Base-by-base conservation (phyloP, 92 coral and sea anemone species). In the Bergia puertoricense region DNA sequence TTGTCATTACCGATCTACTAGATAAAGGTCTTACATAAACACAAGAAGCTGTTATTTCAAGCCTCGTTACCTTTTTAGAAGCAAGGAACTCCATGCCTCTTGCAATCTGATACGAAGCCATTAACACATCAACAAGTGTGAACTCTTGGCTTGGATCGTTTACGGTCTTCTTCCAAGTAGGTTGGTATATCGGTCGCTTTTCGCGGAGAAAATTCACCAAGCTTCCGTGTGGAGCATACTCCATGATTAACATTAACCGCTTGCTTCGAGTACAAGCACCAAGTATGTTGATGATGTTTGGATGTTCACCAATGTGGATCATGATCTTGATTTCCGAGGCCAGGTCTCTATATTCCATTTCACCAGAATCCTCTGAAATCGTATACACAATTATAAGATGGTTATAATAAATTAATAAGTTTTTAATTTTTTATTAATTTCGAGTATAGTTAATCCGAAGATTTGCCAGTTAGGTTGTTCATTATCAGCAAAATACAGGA, bases 241-340 rank as follows among this genome's bases (percentile, higher is more conserved):
- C 98, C 87, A 96, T 90, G 69, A 96, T 96, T 30, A 96, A 81
- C 93, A 94, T 92, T 68, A 96, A 91, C 36, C 93, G 89, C 42
- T 92, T 92, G 37, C 98, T 95, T 8, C 92, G 93, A 36, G 98
- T 96, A 59, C 98, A 96, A 48, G 97, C 98, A 41, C 98, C 98
- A 23, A 94, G 95, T 78, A 96, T 91, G 78, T 96, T 96, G 81
- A 96, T 91, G 41, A 96, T 96, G 91, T 96, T 96, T 86, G 92
- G 92, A 42, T 96, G 97, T 62, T 92, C 95, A 87, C 95, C 98
- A 88, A 94, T 88, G 62, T 96, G 96, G 71, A 96, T 96, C 74
- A 96, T 92, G 44, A 96, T 87, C 90, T 96, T 96, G 51, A 96
- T 89, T 78, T 96, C 98, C 8, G 98, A 92, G 62, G 98, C 98